A percentile compares a stretch with the other conserved stretches of the same genome.
Evolutionary conservation across 2,113 vertebrate species (phyloP).

Genomic region (Vimba vimba): DNA sequence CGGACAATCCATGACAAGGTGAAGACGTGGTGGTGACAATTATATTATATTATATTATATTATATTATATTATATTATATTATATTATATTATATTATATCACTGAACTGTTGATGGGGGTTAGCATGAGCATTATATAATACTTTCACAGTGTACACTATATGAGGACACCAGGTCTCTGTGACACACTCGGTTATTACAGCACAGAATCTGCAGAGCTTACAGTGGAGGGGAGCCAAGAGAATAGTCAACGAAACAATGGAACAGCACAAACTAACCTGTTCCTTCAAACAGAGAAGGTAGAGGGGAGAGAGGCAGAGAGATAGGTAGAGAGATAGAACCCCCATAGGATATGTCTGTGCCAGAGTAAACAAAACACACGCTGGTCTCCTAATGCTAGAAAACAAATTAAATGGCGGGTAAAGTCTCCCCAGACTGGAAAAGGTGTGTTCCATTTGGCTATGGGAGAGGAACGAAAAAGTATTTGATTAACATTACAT

Average conservation of each 20-base stretch:
- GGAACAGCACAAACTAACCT: constrained; percentile 56
- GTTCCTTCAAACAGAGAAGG: constrained; percentile 37
- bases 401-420: constrained; percentile 56
- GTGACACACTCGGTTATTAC: constrained; percentile 54
- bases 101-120: neutral
- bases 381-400: constrained; percentile 37
- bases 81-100: too few species aligned
- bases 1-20: too few species aligned
- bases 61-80: too few species aligned
- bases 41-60: too few species aligned
- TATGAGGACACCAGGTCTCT: constrained; percentile 18
- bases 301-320: neutral
- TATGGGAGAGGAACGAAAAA: constrained; percentile 44
- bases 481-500: constrained; percentile 69
- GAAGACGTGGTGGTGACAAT: too few species aligned
- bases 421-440: constrained; percentile 42
- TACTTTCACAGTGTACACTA: neutral
- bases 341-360: constrained; percentile 53
- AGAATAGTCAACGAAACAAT: constrained; percentile 54
- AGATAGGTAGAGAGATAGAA: constrained; percentile 21
- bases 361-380: constrained; percentile 57
- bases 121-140: neutral
- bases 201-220: constrained; percentile 33
- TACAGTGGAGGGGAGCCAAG: constrained; percentile 41
- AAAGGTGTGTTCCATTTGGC: constrained; percentile 52